Evolutionary conservation across 1,140 invertebrate genomes (phyloP).

Genomic region (Rhyacophila brunnea): DNA sequence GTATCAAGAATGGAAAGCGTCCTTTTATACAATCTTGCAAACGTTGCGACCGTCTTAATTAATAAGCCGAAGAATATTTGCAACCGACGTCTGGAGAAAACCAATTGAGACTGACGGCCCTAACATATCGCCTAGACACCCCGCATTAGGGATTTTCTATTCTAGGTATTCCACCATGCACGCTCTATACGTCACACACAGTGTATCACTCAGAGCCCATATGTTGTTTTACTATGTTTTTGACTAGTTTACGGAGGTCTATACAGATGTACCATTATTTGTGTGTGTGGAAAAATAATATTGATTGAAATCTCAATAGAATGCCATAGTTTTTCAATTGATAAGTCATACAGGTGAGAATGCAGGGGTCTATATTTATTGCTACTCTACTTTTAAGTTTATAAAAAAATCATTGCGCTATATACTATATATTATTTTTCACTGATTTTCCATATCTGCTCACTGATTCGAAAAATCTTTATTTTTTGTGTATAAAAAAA

Average conservation of each 20-base stretch:
- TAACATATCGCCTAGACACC: no score
- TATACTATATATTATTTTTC: no score
- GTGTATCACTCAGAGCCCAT: conserved; percentile 12
- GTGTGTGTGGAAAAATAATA: conserved; percentile 33
- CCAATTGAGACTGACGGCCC: no score
- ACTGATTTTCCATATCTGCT: no score
- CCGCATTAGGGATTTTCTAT: conserved; percentile 21
- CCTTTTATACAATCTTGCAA: conserved; percentile 6
- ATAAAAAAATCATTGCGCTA: no score
- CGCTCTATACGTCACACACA: conserved; percentile 17
- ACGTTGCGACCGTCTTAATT: background rate
- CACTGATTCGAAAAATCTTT: no score
- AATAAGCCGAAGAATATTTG: no score
- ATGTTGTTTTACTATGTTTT: conserved; percentile 31
- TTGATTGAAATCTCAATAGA: conserved; percentile 31
- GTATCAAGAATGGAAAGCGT: background rate
- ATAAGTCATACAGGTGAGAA: conserved; percentile 34
- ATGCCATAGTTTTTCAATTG: conserved; percentile 31
- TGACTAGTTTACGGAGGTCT: conserved; percentile 31
- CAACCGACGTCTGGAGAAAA: no score
- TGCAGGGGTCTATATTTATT: conserved; percentile 34
- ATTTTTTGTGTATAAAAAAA: no score
- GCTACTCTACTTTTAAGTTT: conserved; percentile 28
- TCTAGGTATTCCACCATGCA: conserved; percentile 21
- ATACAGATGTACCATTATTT: conserved; percentile 20